Base-by-base conservation (phyloP, 2,797 vertebrate species). In the Remorina albescens region DNA sequence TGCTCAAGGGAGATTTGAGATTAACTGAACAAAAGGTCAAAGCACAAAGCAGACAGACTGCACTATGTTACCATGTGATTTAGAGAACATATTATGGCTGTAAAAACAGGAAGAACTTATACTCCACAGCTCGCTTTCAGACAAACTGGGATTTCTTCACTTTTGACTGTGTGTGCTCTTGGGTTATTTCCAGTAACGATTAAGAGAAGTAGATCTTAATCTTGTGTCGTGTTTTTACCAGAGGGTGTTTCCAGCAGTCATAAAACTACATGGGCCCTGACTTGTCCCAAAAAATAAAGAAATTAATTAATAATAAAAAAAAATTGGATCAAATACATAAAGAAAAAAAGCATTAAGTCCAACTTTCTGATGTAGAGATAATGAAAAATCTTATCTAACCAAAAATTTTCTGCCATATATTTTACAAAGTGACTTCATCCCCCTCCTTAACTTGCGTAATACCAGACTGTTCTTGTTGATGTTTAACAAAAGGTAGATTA, bases 21-120 rank as follows among this genome's bases (percentile, higher is more conserved):
- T 39, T 28, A 47, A 42, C 21, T 50, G 19, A 39, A 65, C 65
- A 83, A 78, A 78, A 72, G 69, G 65, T 63, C n/a, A 19, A 19
- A 51, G 26, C 46, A 37, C 10, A 62, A 36, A 41, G 46, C 4
- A 54, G 28, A 67, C 77, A 71, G 21, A 25, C 25, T 70, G 70
- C 50, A 63, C 58, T 64, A 51, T 63, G 53, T 41, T 36, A 5
- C 36, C 28, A 28, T 0, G 8, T 56, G 47, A 67, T 19, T 49
- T 46, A 41, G 30, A 47, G 39, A 28, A 37, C 54, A 39, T 2
- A 21, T 2, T 4, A 13, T 1, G 28, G 39, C 37, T 50, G 23
- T 59, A 7, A 36, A 62, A 56, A 66, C 9, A 2, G 9, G 4
- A 66, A 8, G 5, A n/a, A 39, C 21, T 54, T 12, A 44, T n/a